Base-by-base conservation (phyloP, 2,888 invertebrate species). In the Heliothis peltigera region DNA sequence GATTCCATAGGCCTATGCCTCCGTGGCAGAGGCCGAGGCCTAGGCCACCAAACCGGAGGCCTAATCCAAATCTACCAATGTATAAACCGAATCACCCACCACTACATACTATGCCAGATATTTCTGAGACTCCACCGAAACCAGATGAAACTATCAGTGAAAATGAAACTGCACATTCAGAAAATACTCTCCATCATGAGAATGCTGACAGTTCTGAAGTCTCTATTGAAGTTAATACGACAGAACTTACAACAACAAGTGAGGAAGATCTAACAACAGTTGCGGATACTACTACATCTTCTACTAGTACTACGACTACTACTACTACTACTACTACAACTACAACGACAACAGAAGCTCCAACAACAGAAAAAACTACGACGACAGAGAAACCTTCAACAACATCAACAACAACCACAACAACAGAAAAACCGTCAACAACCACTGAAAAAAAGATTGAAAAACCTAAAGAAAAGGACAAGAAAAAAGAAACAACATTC, bases 11-110 rank as follows among this genome's bases (percentile, higher is more conserved):
- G 19, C 95, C 96, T 1, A 95, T 96, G 59, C 96, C 96, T 7
- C 96, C 97, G 0, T 97, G 97, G 97, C 96, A 96, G 75, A 91
- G 96, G 55, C 96, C 96, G 22, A 92, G 96, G 64, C 97, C 96
- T 0, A 89, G 96, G 57, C 95, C 94, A 4, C 95, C 94, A 3
- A 92, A 89, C 47, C 91, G 96, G 21, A 91, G 96, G 71, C 94
- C 95, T 0, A 95, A 95, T 35, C 96, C 96, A 64, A 88, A 88
- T 18, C 86, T 96, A 53, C 96, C 96, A 6, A 95, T 96, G 64
- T 97, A 96, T 72, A 96, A 96, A 83, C 97, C 97, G 0, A 88
- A 95, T 57, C 93, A 96, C 1, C 91, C 95, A n/a, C 90, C 95
- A 4, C 88, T 95, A 61, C 91, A 93, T 64, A 90, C 91, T 71